phyloP scores from a whole-genome alignment of 2,797 vertebrate species.

The Clarias fuscus region DNA sequence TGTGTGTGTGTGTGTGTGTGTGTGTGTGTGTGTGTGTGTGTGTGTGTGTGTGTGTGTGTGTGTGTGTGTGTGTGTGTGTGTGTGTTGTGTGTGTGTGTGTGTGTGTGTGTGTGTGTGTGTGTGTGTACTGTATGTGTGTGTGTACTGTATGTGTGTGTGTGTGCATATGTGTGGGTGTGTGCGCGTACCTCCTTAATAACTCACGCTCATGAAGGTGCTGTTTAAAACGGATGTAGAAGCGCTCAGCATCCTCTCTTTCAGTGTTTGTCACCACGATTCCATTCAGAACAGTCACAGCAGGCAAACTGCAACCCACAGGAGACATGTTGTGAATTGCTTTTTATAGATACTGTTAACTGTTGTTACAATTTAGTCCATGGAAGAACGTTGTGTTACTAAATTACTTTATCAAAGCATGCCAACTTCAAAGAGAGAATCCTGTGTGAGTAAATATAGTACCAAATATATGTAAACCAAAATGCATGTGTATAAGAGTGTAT shows the following conservation, averaged over 20 bases:
- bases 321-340: neutral
- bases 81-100: too few relatives aligned
- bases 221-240: too few relatives aligned
- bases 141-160: too few relatives aligned
- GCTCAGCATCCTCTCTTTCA: conserved; percentile 93
- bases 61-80: too few relatives aligned
- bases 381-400: neutral
- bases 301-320: conserved; percentile 76
- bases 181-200: conserved; percentile 83
- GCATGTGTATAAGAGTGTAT: neutral
- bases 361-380: neutral
- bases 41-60: too few relatives aligned
- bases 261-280: conserved; percentile 84
- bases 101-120: too few relatives aligned
- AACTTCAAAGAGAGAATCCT: neutral
- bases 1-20: too few relatives aligned
- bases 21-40: too few relatives aligned
- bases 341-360: neutral
- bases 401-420: neutral
- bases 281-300: conserved; percentile 87
- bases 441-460: neutral
- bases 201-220: conserved; percentile 84
- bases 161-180: too few relatives aligned
- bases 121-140: too few relatives aligned
- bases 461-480: neutral